Evolutionary conservation across 2,888 invertebrate genomes (phyloP), one percentile per base, ranked within the genome.

Genomic region (Ceraclea dissimilis): DNA sequence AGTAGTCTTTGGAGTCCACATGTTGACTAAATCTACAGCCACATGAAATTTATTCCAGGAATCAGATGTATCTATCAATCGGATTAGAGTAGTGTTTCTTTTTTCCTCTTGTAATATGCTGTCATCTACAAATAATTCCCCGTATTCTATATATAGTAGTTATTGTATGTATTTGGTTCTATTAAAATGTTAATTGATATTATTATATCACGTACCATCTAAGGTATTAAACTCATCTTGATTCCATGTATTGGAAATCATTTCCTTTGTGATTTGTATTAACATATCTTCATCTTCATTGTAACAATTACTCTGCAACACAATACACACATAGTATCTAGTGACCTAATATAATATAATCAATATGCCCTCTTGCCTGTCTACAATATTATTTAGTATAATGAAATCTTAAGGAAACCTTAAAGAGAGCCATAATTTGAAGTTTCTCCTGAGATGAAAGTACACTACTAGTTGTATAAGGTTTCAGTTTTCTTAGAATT

Each of bases 1-100:
- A 19, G 46, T 19, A 8, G 46, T 2, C 19, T 19, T 18, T 11
- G 46, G 20, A 2, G 76, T 75, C 76, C 76, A 77, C 66, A 73
- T 74, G 49, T 65, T 66, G 11, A 77, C 67, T 13, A 72, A 68
- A 59, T 76, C 75, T 1, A 71, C 71, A 1, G 77, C 67, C 47
- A 73, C 71, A 62, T 71, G 72, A 65, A 68, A 68, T 52, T 67
- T 67, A 58, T 66, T 68, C 71, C 72, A 71, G 2, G 69, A 63
- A 63, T 69, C 65, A 1, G 70, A 62, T 13, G 63, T 60, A 33
- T 51, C 46, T 56, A 66, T 50, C 54, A 72, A 66, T 59, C 63
- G 60, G 1, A 51, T 31, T 62, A 75, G 71, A 33, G 65, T 67
- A 8, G 63, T 67, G 5, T 67, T 66, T 1, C 75, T 65, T 0